A percentile compares a stretch with the other conserved stretches of the same genome.
Evolutionary conservation across 2,797 vertebrate species (phyloP).

Genomic region (Danionella dracula): DNA sequence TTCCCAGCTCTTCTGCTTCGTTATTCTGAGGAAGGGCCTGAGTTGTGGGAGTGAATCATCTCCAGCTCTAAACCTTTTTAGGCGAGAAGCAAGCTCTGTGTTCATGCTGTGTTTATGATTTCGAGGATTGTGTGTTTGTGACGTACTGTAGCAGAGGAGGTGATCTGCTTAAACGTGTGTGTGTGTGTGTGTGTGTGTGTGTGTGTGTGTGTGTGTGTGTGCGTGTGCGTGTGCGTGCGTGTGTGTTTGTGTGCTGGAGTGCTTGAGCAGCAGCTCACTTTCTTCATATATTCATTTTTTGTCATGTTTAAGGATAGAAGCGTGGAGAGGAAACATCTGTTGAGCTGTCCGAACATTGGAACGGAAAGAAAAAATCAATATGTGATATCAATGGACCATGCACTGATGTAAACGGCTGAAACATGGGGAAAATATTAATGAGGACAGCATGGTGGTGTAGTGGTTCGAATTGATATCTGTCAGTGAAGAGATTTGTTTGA

Average conservation of each 20-base stretch:
- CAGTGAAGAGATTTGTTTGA: background rate
- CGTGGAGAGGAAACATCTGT: slow-evolving; percentile 47
- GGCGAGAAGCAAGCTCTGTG: slow-evolving; percentile 42
- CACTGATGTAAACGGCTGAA: background rate
- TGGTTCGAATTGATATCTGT: too few relatives aligned
- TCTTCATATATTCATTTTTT: too few relatives aligned
- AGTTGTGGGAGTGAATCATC: slow-evolving; percentile 42
- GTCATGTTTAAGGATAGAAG: slow-evolving; percentile 21
- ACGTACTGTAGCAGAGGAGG: slow-evolving; percentile 43
- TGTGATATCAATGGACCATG: slow-evolving; percentile 9
- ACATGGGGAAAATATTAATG: background rate
- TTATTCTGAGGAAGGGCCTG: slow-evolving; percentile 31
- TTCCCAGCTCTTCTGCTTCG: too few relatives aligned
- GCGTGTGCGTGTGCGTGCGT: background rate
- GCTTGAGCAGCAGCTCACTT: too few relatives aligned
- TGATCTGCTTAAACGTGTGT: slow-evolving; percentile 32
- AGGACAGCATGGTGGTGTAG: too few relatives aligned
- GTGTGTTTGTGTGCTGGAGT: slow-evolving; percentile 10
- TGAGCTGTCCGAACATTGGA: slow-evolving; percentile 1
- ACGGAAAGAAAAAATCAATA: background rate
- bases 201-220: slow-evolving; percentile 18
- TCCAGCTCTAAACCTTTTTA: slow-evolving; percentile 60
- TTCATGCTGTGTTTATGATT: slow-evolving; percentile 56
- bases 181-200: background rate
- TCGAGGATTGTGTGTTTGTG: slow-evolving; percentile 56